Conservation (phyloP, 2,113 vertebrate genomes). For the Poeciliopsis prolifica region DNA sequence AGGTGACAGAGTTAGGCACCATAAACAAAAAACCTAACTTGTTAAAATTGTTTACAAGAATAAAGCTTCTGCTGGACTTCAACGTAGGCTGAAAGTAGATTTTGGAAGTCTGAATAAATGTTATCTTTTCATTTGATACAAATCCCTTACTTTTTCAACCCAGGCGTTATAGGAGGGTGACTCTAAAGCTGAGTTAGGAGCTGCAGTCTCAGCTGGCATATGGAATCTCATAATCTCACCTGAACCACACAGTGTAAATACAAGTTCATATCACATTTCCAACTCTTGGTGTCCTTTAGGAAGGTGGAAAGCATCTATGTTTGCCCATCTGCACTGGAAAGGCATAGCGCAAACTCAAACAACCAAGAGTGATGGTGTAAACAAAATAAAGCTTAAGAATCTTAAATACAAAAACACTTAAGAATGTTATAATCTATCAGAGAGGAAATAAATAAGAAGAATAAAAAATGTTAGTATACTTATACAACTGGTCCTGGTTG, state of each 20-base stretch:
- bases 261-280: slow-evolving; percentile 12
- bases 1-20: too few species aligned
- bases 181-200: slow-evolving; percentile 3
- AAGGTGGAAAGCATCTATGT: slow-evolving; percentile 1
- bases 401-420: neutral
- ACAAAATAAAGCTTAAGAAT: neutral
- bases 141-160: too few species aligned
- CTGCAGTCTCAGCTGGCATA: slow-evolving; percentile 20
- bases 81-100: too few species aligned
- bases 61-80: too few species aligned
- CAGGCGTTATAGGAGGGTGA: too few species aligned
- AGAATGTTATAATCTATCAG: neutral
- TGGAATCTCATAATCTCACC: slow-evolving; percentile 28
- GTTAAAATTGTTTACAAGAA: too few species aligned
- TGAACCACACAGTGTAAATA: slow-evolving; percentile 29
- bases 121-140: too few species aligned
- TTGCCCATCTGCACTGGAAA: slow-evolving; percentile 10
- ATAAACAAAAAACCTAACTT: too few species aligned
- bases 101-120: too few species aligned
- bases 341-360: slow-evolving; percentile 11
- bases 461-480: too few species aligned
- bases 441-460: too few species aligned
- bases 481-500: too few species aligned
- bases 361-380: neutral
- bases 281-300: neutral